Evolutionary conservation across 2,113 vertebrate species (phyloP).

Genomic region (Tretioscincus oriximinensis): DNA sequence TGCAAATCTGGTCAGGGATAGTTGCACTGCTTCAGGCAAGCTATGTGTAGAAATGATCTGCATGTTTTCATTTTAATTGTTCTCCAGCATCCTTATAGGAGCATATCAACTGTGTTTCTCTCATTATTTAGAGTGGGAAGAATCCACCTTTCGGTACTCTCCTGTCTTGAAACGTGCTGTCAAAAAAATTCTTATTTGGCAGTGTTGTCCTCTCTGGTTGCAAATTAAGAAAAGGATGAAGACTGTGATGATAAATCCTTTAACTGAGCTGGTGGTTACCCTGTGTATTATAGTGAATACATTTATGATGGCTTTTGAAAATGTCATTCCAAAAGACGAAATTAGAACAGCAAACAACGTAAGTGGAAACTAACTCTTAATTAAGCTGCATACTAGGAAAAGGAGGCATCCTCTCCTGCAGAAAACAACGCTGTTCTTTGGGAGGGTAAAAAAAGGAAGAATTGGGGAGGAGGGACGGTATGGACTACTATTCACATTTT

Average conservation of each 20-base stretch:
- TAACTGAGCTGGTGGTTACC: conserved; percentile 86
- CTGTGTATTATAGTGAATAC: conserved; percentile 93
- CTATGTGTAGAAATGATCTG: too few relatives aligned
- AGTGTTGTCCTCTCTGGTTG: conserved; percentile 83
- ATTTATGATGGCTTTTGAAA: conserved; percentile 89
- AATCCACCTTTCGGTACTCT: conserved; percentile 81
- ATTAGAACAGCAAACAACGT: conserved; percentile 86
- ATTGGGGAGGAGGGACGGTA: too few relatives aligned
- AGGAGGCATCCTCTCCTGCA: too few relatives aligned
- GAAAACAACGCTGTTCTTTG: background rate
- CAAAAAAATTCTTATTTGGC: conserved; percentile 86
- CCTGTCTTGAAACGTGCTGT: conserved; percentile 78
- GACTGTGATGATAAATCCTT: conserved; percentile 86
- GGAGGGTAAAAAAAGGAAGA: background rate
- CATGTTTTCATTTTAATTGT: background rate
- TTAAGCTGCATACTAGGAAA: background rate
- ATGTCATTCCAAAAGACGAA: conserved; percentile 66
- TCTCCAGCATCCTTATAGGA: background rate
- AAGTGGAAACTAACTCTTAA: conserved; percentile 40
- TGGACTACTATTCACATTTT: too few relatives aligned
- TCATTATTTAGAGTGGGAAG: conserved; percentile 80
- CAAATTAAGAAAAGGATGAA: conserved; percentile 80
- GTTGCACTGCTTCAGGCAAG: too few relatives aligned
- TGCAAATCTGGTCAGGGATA: too few relatives aligned
- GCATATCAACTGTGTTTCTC: background rate